Base-by-base conservation (phyloP, 2,797 vertebrate genomes). In the Gallirallus australis region DNA sequence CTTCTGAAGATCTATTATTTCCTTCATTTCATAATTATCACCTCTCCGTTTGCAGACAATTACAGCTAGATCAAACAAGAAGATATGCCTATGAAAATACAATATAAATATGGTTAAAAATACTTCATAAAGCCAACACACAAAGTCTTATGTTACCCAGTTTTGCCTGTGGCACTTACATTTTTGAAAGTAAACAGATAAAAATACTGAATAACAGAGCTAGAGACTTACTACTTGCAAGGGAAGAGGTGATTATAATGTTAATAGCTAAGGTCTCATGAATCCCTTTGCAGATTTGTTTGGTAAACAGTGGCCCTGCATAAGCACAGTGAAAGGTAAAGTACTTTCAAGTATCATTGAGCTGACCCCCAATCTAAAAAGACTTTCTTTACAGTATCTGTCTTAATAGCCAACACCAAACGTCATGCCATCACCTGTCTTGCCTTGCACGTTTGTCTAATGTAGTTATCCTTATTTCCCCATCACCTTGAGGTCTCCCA, bases 21-120 rank as follows among this genome's bases (percentile, higher is more conserved):
- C 99, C 85, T 99, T 99, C 99, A 99, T 99, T 97, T 99, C 99
- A 15, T 99, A 99, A 98, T 99, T 99, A 97, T 99, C 99, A 35
- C 99, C 99, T 92, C 99, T 98, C 18, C 99, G 98, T 96, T 99
- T 99, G 72, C 99, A 99, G 39, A 99, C 98, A 28, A 99, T 99
- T 79, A 99, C 99, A 1, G 99, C 99, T 21, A 98, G 97, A 48
- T 99, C 99, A 59, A 99, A 99, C 94, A 99, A 97, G 96, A 99
- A 99, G 96, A 99, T 99, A 96, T 99, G 99, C 96, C 99, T 99
- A 97, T 17, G n/a, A 94, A 94, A 82, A 92, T 11, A 79, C 54
- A 96, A 91, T 9, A 71, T 5, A 89, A 42, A 68, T 7, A 59
- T 19, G 11, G 42, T 87, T 82, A 91, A 83, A 91, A 82, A 50